Conservation (phyloP, 2,888 invertebrate genomes). For the Aethes cnicana region DNA sequence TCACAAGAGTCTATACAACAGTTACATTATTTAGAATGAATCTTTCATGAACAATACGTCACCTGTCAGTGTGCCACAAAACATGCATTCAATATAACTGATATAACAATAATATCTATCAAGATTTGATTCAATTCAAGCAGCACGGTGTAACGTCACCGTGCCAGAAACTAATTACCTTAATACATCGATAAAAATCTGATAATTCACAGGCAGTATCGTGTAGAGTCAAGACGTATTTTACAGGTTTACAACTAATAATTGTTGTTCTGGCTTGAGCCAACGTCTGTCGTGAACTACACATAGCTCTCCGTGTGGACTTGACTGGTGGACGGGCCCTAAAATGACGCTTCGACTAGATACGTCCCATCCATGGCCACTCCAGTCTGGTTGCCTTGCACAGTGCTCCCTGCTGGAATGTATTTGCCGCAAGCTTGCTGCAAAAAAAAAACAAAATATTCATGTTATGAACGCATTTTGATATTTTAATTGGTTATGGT, state of each 20-base stretch:
- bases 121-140: no score
- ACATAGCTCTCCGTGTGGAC: constrained; percentile 70
- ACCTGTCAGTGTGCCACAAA: not conserved
- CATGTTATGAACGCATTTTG: constrained; percentile 6
- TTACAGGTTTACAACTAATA: constrained; percentile 66
- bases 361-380: constrained; percentile 93
- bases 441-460: constrained; percentile 47
- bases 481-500: no score
- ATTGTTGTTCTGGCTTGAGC: constrained; percentile 55
- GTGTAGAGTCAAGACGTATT: constrained; percentile 65
- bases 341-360: constrained; percentile 92
- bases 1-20: no score
- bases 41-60: no score
- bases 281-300: constrained; percentile 44
- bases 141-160: no score
- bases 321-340: constrained; percentile 69
- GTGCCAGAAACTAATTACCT: no score
- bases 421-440: constrained; percentile 93
- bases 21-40: no score
- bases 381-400: constrained; percentile 90
- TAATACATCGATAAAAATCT: constrained; percentile 53
- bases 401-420: constrained; percentile 92
- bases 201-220: constrained; percentile 75
- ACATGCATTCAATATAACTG: no score
- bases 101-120: no score